Conservation (phyloP, 2,797 vertebrate species). For the Notamacropus eugenii region DNA sequence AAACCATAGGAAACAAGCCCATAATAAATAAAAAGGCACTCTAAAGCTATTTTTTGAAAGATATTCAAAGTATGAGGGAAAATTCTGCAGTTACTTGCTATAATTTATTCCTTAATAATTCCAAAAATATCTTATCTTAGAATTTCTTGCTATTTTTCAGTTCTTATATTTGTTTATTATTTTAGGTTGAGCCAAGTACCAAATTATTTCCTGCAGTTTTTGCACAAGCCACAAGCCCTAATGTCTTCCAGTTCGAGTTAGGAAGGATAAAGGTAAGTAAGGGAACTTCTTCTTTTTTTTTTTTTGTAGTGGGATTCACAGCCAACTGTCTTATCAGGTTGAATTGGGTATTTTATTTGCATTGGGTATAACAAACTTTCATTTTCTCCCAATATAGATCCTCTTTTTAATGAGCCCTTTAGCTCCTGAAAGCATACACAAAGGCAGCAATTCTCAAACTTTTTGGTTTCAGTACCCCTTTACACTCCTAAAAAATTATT, state of each 20-base stretch:
- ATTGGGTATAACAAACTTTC: not conserved
- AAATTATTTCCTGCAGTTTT: slow-evolving; percentile 97
- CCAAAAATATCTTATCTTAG: not conserved
- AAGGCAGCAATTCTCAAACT: not conserved
- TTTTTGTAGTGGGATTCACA: not conserved
- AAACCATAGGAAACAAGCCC: not conserved
- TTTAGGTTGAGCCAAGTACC: slow-evolving; percentile 96
- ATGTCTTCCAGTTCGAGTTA: slow-evolving; percentile 96
- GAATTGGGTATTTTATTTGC: not conserved
- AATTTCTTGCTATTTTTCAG: slow-evolving; percentile 32
- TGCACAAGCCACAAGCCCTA: slow-evolving; percentile 96
- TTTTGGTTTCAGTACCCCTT: not conserved
- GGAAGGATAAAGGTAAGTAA: slow-evolving; percentile 93
- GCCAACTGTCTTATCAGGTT: not conserved
- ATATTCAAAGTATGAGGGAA: not conserved
- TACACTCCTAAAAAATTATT: not conserved
- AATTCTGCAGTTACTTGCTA: not conserved
- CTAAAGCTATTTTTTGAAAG: not conserved
- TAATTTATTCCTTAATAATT: not conserved
- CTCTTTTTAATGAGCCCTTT: not conserved
- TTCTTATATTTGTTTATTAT: slow-evolving; percentile 58
- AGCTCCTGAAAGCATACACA: not conserved
- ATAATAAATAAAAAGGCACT: not conserved
- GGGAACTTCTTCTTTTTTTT: not conserved
- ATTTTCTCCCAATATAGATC: not conserved